These are phyloP conservation scores for Tridacna crocea DNA, from an alignment of 2,888 invertebrate genomes.

Conservation along the genomic window DNA sequence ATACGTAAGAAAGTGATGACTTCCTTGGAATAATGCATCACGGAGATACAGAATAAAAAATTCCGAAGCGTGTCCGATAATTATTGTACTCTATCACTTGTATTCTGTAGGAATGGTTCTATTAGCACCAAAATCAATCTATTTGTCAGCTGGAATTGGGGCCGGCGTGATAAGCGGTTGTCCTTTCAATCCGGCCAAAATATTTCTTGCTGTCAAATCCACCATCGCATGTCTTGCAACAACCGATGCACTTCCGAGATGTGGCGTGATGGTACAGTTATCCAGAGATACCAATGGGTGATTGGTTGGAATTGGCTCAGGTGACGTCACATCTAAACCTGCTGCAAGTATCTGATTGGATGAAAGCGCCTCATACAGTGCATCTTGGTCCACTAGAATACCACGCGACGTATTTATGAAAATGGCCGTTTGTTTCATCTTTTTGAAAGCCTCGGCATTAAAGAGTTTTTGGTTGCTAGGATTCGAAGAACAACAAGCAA, in stretches of 20 bases:
- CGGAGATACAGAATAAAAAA: too few relatives aligned
- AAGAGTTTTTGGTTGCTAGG: conserved; percentile 90
- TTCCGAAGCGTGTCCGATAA: too few relatives aligned
- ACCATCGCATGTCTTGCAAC: conserved; percentile 92
- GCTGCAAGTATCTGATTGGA: conserved; percentile 91
- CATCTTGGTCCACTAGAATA: conserved; percentile 89
- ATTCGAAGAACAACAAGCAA: conserved; percentile 91
- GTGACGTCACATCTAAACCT: conserved; percentile 95
- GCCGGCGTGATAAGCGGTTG: conserved; percentile 87
- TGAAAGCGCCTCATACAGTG: conserved; percentile 90
- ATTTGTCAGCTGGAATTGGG: conserved; percentile 16
- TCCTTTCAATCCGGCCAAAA: conserved; percentile 90
- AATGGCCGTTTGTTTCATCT: conserved; percentile 94
- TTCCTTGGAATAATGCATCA: too few relatives aligned
- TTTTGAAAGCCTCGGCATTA: conserved; percentile 89
- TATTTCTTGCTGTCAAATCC: conserved; percentile 90
- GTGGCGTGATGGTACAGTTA: conserved; percentile 94
- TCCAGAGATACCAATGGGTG: conserved; percentile 90
- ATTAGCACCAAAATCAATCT: background rate
- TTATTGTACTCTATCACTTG: too few relatives aligned
- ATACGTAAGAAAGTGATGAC: too few relatives aligned
- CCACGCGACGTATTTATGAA: conserved; percentile 93
- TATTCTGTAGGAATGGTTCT: too few relatives aligned
- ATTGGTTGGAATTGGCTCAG: conserved; percentile 93
- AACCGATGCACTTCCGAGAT: conserved; percentile 93